Evolutionary conservation across 2,888 invertebrate species (phyloP).

Genomic region (Hirtodrosophila histrioides): DNA sequence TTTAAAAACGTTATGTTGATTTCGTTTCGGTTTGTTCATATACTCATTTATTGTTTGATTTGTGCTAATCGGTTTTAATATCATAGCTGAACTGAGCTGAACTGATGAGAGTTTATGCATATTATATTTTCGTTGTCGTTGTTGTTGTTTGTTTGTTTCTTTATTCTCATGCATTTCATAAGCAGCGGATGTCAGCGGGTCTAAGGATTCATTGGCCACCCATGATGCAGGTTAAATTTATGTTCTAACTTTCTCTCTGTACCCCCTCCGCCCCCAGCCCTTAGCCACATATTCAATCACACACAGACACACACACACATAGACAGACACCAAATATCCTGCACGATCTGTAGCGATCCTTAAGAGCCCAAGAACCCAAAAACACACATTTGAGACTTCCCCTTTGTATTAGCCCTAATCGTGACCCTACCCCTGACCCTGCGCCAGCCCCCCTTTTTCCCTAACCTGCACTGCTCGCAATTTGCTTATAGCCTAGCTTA

Average conservation of each 20-base stretch:
- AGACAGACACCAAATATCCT: conserved; percentile 6
- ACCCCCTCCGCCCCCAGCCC: conserved; percentile 1
- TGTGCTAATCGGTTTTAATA: conserved; percentile 12
- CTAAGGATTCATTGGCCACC: conserved; percentile 91
- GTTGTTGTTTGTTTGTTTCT: conserved; percentile 44
- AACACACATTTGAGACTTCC: not conserved
- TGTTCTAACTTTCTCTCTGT: conserved; percentile 30
- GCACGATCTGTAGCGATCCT: conserved; percentile 42
- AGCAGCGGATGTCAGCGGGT: conserved; percentile 91
- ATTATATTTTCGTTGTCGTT: conserved; percentile 55
- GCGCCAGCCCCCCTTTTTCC: not conserved
- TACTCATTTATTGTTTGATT: conserved; percentile 8
- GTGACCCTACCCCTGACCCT: not conserved
- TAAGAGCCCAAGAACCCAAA: not conserved
- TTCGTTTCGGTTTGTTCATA: not conserved
- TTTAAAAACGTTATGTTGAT: not conserved
- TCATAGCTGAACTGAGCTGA: conserved; percentile 38
- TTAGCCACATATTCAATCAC: conserved; percentile 2
- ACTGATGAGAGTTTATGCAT: conserved; percentile 39
- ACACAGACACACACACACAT: conserved; percentile 8
- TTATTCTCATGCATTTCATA: conserved; percentile 79
- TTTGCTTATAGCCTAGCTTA: conserved; percentile 7
- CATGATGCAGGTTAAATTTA: conserved; percentile 90
- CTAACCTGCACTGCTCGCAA: conserved; percentile 1
- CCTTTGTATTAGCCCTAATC: not conserved